Evolutionary conservation across 2,113 vertebrate species (phyloP), one percentile per base, ranked within the genome.

Genomic region (Manacus vitellinus): DNA sequence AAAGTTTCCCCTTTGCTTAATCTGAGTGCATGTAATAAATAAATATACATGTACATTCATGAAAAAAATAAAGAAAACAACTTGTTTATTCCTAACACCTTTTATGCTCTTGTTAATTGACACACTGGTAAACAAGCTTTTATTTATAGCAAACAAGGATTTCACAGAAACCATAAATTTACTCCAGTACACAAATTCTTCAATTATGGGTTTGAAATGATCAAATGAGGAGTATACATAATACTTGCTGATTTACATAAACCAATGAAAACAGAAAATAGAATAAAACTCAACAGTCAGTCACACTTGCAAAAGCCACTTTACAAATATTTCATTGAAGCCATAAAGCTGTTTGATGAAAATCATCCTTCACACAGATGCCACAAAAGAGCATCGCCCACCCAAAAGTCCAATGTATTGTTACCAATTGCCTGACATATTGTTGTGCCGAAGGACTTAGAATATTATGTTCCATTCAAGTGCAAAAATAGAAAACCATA

Each of bases 401-500:
- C 78, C 71, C 92, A 66, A 83, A 87, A 96, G 28, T 51, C 71
- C 85, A 52, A 22, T 0, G 27, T 39, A 90, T 83, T 96, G 92
- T 96, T 95, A 96, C 67, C 67, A 77, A 37, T 71, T 89, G 89
- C 67, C 82, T 88, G 78, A 92, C 54, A 59, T 10, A 74, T 80
- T 94, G 87, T 85, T 93, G 39, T 80, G 82, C 72, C 3, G 7
- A 85, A 83, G 71, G 74, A 39, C 62, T 90, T 12, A 52, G 95
- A 85, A 94, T 96, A 49, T 88, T 93, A 8, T 96, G 95, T 96
- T 95, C 96, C 84, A 52, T 92, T 85, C 84, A 76, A 85, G 31
- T 30, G 84, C 84, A 94, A 96, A 96, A 96, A 96, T 95, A 97
- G 95, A 92, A 96, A 93, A 94, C 71, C 82, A 83, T 85, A 80